Evolutionary conservation across 2,797 vertebrate species (phyloP).

Genomic region (Notolabrus celidotus): DNA sequence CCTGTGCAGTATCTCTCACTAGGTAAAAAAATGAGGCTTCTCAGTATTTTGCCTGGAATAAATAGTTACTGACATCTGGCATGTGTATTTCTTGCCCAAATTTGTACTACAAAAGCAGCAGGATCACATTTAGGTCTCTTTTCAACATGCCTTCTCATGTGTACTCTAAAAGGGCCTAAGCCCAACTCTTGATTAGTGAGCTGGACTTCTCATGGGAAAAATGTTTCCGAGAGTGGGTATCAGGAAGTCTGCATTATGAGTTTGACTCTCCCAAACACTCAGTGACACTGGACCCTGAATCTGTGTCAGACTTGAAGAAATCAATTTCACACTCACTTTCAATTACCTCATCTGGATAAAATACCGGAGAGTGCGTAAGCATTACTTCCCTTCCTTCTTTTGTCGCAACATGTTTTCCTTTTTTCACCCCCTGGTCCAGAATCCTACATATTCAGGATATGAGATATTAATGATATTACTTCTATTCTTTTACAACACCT

Average conservation of each 20-base stretch:
- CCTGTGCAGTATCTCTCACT: constrained; percentile 17
- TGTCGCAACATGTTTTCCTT: constrained; percentile 40
- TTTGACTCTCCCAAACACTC: constrained; percentile 21
- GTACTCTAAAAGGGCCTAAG: constrained; percentile 42
- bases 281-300: constrained; percentile 11
- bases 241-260: constrained; percentile 57
- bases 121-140: constrained; percentile 53
- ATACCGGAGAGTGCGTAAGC: constrained; percentile 19
- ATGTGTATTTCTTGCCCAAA: constrained; percentile 63
- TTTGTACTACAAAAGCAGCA: constrained; percentile 56
- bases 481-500: constrained; percentile 60
- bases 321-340: constrained; percentile 38
- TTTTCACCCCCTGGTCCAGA: constrained; percentile 27
- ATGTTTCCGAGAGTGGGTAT: constrained; percentile 51
- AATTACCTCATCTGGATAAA: constrained; percentile 16
- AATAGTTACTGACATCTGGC: constrained; percentile 71
- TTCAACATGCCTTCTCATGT: constrained; percentile 57
- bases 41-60: constrained; percentile 57
- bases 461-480: constrained; percentile 68
- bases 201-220: constrained; percentile 66
- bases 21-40: constrained; percentile 29
- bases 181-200: constrained; percentile 69
- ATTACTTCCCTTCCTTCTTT: constrained; percentile 22
- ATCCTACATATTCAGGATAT: constrained; percentile 73
- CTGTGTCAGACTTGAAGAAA: constrained; percentile 37